Percentiles rank a stretch among this genome's conserved stretches.
Evolutionary conservation across 2,888 invertebrate species (phyloP).

Genomic region (Oeneis ivallda): DNA sequence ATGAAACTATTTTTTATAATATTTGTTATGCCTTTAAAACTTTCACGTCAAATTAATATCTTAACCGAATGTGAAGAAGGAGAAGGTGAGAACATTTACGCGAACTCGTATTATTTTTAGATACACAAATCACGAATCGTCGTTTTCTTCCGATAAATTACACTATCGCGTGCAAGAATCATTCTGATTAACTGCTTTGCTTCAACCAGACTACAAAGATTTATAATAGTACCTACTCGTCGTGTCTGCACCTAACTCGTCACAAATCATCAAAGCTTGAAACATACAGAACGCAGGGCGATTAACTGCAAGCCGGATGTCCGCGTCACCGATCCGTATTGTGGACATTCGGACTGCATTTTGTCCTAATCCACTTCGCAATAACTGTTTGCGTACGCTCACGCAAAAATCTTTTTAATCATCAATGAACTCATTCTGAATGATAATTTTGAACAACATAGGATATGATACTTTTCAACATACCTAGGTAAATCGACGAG

Average conservation of each 20-base stretch:
- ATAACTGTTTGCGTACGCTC: no score
- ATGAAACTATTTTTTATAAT: no score
- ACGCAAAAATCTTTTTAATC: no score
- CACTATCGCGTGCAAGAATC: neutral
- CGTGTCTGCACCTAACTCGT: neutral
- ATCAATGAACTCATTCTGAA: no score
- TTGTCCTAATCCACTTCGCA: no score
- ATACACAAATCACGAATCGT: neutral
- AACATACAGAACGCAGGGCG: neutral
- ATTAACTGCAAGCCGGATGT: neutral
- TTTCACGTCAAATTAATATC: no score
- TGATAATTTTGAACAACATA: no score
- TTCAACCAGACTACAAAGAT: neutral
- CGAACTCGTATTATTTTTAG: neutral
- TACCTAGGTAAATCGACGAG: no score
- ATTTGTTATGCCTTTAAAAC: neutral
- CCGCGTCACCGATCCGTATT: no score
- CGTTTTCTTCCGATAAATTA: constrained; percentile 2
- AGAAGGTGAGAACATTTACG: neutral
- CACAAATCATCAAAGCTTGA: neutral
- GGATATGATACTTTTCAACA: no score
- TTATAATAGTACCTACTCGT: neutral
- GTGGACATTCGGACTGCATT: no score
- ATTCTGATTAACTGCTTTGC: constrained; percentile 1
- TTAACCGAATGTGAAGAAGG: neutral